Evolutionary conservation across 2,888 invertebrate genomes (phyloP).

Genomic region (Ennomos quercinarius): DNA sequence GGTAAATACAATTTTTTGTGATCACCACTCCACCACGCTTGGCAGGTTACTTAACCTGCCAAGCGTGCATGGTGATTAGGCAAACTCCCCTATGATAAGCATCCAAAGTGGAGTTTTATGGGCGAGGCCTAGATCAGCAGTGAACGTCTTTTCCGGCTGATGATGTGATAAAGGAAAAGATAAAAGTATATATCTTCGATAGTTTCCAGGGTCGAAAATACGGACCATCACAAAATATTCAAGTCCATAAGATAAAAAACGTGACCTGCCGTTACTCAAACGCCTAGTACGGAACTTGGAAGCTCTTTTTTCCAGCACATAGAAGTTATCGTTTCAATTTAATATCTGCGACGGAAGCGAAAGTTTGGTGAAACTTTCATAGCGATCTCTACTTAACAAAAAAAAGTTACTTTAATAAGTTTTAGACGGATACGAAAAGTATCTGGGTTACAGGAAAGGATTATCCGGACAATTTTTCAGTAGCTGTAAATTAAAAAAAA

Average conservation of each 20-base stretch:
- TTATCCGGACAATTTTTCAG: background rate
- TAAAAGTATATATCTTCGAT: background rate
- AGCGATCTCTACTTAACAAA: constrained; percentile 1
- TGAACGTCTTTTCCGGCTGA: too few species aligned
- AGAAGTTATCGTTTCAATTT: constrained; percentile 28
- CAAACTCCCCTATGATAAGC: too few species aligned
- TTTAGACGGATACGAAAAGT: too few species aligned
- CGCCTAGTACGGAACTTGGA: constrained; percentile 10
- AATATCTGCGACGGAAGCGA: constrained; percentile 19
- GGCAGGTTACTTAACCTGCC: too few species aligned
- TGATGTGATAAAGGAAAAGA: too few species aligned
- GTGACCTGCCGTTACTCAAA: constrained; percentile 9
- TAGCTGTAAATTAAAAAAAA: too few species aligned
- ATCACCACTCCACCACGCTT: too few species aligned
- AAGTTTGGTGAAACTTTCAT: constrained; percentile 17
- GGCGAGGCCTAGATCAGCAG: too few species aligned
- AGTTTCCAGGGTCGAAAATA: background rate
- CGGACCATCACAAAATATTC: background rate
- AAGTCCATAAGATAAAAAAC: constrained; percentile 11
- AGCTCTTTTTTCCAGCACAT: constrained; percentile 13
- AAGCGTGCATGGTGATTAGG: too few species aligned
- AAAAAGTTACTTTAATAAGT: constrained; percentile 3
- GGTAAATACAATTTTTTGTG: too few species aligned
- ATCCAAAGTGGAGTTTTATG: too few species aligned
- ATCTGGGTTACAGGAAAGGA: too few species aligned